Percentiles rank a stretch among this genome's conserved stretches.
Conservation (phyloP, 2,888 invertebrate genomes). For the Macrophya annulata region DNA sequence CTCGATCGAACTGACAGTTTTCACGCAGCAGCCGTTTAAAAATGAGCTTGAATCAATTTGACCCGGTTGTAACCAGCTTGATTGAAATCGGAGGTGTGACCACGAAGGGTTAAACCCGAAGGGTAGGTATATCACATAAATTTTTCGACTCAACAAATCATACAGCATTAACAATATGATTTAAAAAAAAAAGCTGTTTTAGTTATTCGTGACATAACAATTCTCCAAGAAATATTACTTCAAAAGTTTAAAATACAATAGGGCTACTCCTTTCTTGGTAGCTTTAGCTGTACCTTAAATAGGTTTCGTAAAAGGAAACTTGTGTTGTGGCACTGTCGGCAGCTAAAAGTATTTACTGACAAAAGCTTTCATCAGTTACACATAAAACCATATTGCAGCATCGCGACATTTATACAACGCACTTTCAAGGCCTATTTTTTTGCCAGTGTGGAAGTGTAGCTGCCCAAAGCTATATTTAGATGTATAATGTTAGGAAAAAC, state of each 20-base stretch:
- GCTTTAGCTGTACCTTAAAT: background rate
- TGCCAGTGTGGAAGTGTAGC: background rate
- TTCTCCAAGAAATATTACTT: background rate
- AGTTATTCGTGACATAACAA: background rate
- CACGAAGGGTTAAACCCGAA: too few species aligned
- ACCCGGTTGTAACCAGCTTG: too few species aligned
- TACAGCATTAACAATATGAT: background rate
- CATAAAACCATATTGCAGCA: slow-evolving; percentile 12
- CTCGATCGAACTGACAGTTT: too few species aligned
- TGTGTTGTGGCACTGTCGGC: slow-evolving; percentile 43
- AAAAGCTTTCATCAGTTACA: slow-evolving; percentile 50
- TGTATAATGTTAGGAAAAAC: too few species aligned
- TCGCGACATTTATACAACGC: background rate
- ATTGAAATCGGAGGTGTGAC: too few species aligned
- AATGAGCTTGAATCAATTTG: too few species aligned
- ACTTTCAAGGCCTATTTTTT: background rate
- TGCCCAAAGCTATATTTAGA: too few species aligned
- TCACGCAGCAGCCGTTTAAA: too few species aligned
- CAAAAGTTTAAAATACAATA: background rate
- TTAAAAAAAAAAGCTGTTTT: background rate
- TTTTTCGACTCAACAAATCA: background rate
- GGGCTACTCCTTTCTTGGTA: background rate
- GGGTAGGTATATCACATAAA: background rate
- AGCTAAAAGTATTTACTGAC: slow-evolving; percentile 44
- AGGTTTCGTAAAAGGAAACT: slow-evolving; percentile 48